These are phyloP conservation scores for Addax nasomaculatus DNA, from an alignment of 2,113 vertebrate genomes.

Conservation along the genomic window DNA sequence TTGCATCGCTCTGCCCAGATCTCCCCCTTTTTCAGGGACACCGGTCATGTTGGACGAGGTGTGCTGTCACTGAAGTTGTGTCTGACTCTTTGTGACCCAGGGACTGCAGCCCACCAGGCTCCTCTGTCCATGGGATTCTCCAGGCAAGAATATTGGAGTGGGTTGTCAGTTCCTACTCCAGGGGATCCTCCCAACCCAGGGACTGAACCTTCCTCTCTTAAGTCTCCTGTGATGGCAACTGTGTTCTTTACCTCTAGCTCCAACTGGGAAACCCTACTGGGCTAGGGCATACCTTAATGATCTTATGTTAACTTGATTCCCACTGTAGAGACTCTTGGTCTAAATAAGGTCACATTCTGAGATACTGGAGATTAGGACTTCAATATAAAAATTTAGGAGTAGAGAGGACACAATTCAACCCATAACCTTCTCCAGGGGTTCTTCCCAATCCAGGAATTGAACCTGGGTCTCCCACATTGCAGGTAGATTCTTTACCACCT, in stretches of 20 bases:
- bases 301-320: background rate
- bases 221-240: background rate
- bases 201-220: background rate
- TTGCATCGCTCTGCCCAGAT: background rate
- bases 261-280: background rate
- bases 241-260: background rate
- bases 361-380: background rate
- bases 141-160: background rate
- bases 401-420: background rate
- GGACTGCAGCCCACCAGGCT: background rate
- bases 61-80: accelerated
- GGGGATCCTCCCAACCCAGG: background rate
- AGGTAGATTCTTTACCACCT: background rate
- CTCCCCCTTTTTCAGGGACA: background rate
- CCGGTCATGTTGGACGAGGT: accelerated
- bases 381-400: background rate
- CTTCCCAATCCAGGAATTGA: background rate
- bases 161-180: background rate
- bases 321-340: background rate
- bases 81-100: background rate
- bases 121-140: background rate
- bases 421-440: background rate
- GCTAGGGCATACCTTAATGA: background rate
- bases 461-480: background rate
- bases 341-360: background rate